Conservation (phyloP, 2,888 invertebrate species). For the Parnassius mnemosyne region DNA sequence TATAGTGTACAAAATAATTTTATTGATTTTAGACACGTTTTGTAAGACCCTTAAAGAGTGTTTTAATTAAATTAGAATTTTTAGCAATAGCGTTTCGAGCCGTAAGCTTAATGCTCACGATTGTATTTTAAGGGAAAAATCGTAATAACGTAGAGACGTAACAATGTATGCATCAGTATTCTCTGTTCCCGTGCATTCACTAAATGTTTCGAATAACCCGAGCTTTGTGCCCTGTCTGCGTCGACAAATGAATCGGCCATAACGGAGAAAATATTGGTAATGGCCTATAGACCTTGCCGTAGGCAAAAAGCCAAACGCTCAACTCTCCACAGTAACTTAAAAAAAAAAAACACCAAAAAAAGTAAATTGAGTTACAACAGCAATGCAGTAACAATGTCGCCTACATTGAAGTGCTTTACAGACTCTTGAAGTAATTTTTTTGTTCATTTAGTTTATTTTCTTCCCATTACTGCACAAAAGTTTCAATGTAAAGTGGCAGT, state of each 20-base stretch:
- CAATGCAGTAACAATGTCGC: constrained; percentile 19
- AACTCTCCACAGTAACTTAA: constrained; percentile 26
- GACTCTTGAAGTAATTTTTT: constrained; percentile 28
- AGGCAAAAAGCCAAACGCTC: constrained; percentile 28
- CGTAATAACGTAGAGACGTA: too few species aligned
- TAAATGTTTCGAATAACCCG: constrained; percentile 1
- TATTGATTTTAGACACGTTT: too few species aligned
- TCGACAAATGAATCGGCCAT: constrained; percentile 42
- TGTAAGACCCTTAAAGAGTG: too few species aligned
- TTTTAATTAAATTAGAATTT: too few species aligned
- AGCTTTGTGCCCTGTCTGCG: constrained; percentile 34
- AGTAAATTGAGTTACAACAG: constrained; percentile 24
- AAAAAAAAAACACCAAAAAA: constrained; percentile 22
- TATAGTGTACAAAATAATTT: too few species aligned
- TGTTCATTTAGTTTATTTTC: constrained; percentile 24
- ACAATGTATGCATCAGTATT: too few species aligned
- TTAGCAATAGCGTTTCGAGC: too few species aligned
- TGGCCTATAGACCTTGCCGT: constrained; percentile 33
- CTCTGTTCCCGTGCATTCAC: background rate
- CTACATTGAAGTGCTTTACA: constrained; percentile 20
- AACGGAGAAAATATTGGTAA: constrained; percentile 40
- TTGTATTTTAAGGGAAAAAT: too few species aligned
- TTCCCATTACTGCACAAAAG: background rate
- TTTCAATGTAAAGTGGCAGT: constrained; percentile 4
- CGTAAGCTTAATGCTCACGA: too few species aligned